Evolutionary conservation across 2,888 invertebrate genomes (phyloP).

Genomic region (Chirona hameri): DNA sequence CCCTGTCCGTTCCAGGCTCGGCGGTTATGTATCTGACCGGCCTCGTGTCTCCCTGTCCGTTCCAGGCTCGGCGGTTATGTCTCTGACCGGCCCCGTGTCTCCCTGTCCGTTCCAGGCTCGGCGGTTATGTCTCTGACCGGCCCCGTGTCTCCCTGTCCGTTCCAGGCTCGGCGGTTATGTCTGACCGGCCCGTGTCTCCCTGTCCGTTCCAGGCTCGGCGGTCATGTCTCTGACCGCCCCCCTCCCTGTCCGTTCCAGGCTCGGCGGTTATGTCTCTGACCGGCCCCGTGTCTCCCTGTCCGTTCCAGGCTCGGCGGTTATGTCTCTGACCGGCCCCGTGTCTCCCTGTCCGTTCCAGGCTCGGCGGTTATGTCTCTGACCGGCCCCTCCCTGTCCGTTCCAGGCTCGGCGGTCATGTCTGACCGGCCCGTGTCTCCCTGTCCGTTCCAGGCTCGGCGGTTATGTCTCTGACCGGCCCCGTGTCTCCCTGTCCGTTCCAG

Average conservation of each 20-base stretch:
- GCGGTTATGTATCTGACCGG: conserved; percentile 93
- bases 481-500: conserved; percentile 51
- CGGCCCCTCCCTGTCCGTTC: conserved; percentile 58
- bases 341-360: conserved; percentile 55
- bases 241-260: conserved; percentile 55
- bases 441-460: conserved; percentile 72
- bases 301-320: conserved; percentile 75
- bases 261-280: conserved; percentile 92
- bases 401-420: conserved; percentile 87
- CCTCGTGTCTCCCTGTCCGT: too few species aligned
- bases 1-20: conserved; percentile 62
- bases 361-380: conserved; percentile 92
- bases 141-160: too few species aligned
- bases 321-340: conserved; percentile 93
- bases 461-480: conserved; percentile 90
- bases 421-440: too few species aligned
- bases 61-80: conserved; percentile 82
- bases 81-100: conserved; percentile 94
- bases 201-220: conserved; percentile 66
- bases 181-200: too few species aligned
- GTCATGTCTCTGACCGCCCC: conserved; percentile 92
- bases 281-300: too few species aligned
- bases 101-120: conserved; percentile 62
- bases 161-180: conserved; percentile 82
- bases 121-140: conserved; percentile 93